Base-by-base conservation (phyloP, 2,888 invertebrate genomes). In the Trissoscelio sp. region DNA sequence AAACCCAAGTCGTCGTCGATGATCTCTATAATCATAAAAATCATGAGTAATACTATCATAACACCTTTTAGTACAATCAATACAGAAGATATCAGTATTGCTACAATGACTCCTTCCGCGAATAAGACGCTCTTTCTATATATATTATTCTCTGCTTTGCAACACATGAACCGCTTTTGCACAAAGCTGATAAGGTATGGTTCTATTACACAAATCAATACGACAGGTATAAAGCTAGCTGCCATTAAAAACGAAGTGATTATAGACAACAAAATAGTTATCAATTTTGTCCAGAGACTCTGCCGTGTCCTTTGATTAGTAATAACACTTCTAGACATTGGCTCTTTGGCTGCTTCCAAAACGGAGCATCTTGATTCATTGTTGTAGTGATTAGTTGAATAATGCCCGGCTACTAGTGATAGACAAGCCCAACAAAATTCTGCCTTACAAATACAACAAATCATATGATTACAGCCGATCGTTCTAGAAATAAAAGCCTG, bases 391-490 rank as follows among this genome's bases (percentile, higher is more conserved):
- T 98, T 98, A 62, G 99, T 94, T 92, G 98, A 99, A 92, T 99
- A 99, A 87, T 99, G 94, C 92, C 99, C 99, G 82, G 97, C 98
- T 81, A 99, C 98, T 92, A 98, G 98, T 92, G 98, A 98, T 97
- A 99, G 97, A 90, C 99, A 99, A 82, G 99, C 94, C 99, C 99
- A 99, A 93, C 99, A 99, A 93, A 99, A 99, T 93, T 99, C 98
- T 0, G 98, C 97, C 78, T 97, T 97, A 92, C 99, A 99, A 60
- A 99, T 96, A 83, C 97, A 96, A 92, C 99, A 99, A 87, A 97
- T 97, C 98, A 99, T 99, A 93, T 99, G 99, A 93, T 99, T 99
- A 92, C 98, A 98, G 39, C 97, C 99, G 90, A 99, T 97, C 95
- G 98, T 95, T 93, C 99, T 99, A 85, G 98, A 97, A 87, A 99